phyloP scores from a whole-genome alignment of 2,888 invertebrate genomes.

The Caenorhabditis sp. region DNA sequence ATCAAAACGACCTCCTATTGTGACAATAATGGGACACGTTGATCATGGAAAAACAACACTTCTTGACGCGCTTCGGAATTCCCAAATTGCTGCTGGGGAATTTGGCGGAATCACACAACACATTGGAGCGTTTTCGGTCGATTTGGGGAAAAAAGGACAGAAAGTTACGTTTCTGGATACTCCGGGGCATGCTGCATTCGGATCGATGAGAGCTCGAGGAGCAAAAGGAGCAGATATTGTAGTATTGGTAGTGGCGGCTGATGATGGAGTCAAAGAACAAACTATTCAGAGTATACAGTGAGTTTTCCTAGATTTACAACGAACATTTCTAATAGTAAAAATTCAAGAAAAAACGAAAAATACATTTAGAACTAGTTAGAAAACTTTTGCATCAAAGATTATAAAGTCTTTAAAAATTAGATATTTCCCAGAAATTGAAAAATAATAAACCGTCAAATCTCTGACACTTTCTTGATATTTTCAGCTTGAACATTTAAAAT shows the following conservation, averaged over 20 bases:
- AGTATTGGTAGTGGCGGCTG: constrained; percentile 87
- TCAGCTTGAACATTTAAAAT: no score
- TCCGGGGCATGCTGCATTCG: constrained; percentile 97
- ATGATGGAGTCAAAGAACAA: constrained; percentile 97
- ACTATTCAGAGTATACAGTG: constrained; percentile 84
- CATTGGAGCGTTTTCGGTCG: constrained; percentile 89
- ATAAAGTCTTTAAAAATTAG: no score
- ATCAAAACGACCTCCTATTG: constrained; percentile 85
- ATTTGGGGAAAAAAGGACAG: constrained; percentile 26
- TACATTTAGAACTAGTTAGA: no score
- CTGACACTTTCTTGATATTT: no score
- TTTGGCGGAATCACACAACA: constrained; percentile 99
- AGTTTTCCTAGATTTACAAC: background rate
- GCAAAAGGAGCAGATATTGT: constrained; percentile 91
- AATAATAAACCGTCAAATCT: background rate
- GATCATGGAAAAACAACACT: constrained; percentile 99
- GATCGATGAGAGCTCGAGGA: constrained; percentile 91
- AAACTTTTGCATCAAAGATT: no score
- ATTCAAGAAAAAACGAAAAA: no score
- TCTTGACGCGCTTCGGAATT: constrained; percentile 76
- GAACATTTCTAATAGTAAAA: no score
- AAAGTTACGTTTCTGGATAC: constrained; percentile 92
- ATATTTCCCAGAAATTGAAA: no score
- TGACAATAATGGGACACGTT: constrained; percentile 99
- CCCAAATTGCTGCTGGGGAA: constrained; percentile 87